Conservation (phyloP, 2,888 invertebrate genomes). For the Lagria hirta region DNA sequence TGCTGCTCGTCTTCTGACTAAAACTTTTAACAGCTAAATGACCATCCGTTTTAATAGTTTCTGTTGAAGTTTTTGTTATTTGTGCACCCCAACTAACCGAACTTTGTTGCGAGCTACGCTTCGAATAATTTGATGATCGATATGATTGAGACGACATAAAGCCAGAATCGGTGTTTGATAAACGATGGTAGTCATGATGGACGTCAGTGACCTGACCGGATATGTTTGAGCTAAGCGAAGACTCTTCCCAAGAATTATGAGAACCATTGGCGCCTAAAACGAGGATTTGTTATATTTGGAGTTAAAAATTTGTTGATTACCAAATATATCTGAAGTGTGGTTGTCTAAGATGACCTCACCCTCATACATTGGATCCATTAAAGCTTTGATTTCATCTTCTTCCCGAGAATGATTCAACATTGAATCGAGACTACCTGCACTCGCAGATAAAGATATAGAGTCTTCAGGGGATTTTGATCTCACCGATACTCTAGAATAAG, state of each 20-base stretch:
- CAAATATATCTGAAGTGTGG: constrained; percentile 41
- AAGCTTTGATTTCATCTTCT: constrained; percentile 70
- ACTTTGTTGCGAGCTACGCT: constrained; percentile 64
- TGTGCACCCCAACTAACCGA: constrained; percentile 48
- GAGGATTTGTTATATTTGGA: constrained; percentile 4
- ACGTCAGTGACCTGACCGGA: constrained; percentile 44
- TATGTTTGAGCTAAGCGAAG: constrained; percentile 45
- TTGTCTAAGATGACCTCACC: constrained; percentile 50
- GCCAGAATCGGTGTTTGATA: constrained; percentile 59
- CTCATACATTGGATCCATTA: constrained; percentile 59
- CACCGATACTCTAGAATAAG: constrained; percentile 67
- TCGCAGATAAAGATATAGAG: constrained; percentile 67
- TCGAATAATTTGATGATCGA: constrained; percentile 63
- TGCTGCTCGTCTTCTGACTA: constrained; percentile 33
- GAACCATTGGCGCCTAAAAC: constrained; percentile 45
- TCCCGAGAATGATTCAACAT: constrained; percentile 84
- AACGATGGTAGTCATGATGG: constrained; percentile 46
- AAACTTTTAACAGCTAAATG: constrained; percentile 29
- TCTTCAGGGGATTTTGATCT: constrained; percentile 75
- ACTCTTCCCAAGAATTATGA: constrained; percentile 49
- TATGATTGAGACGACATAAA: constrained; percentile 64
- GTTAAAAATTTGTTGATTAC: constrained; percentile 9
- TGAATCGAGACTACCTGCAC: constrained; percentile 83
- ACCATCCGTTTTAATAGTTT: constrained; percentile 40
- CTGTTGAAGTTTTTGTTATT: constrained; percentile 38